phyloP scores from a whole-genome alignment of 2,113 vertebrate species.

The Anarrhichthys ocellatus region DNA sequence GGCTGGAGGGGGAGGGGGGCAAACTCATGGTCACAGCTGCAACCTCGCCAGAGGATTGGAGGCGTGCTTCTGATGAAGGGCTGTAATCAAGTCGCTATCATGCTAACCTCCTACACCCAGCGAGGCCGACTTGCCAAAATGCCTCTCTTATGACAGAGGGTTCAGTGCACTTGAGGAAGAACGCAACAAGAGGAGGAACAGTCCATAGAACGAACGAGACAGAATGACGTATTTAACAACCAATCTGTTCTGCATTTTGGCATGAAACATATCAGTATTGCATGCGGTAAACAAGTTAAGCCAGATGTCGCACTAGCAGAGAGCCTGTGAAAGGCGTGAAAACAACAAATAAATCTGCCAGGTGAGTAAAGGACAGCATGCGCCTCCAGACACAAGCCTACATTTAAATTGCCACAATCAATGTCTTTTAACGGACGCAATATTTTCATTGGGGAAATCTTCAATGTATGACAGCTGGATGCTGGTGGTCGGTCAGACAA shows the following conservation, averaged over 20 bases:
- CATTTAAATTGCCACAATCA: slow-evolving; percentile 15
- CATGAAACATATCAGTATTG: slow-evolving; percentile 8
- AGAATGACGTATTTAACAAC: slow-evolving; percentile 37
- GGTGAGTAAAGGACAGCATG: slow-evolving; percentile 10
- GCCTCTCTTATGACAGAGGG: slow-evolving; percentile 66
- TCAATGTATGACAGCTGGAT: slow-evolving; percentile 7
- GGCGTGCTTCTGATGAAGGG: slow-evolving; percentile 65
- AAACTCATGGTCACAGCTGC: slow-evolving; percentile 72
- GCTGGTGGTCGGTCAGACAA: slow-evolving; percentile 1
- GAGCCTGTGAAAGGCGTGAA: slow-evolving; percentile 23
- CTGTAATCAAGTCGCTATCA: slow-evolving; percentile 74
- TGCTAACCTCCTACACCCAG: slow-evolving; percentile 74
- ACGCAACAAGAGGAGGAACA: slow-evolving; percentile 43
- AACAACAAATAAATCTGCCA: neutral
- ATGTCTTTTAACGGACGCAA: slow-evolving; percentile 5
- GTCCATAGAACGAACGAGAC: slow-evolving; percentile 19
- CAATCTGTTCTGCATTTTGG: slow-evolving; percentile 49
- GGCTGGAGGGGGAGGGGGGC: slow-evolving; percentile 30
- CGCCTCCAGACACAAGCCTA: neutral
- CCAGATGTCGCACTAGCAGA: slow-evolving; percentile 30
- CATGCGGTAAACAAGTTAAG: slow-evolving; percentile 23
- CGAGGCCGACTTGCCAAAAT: slow-evolving; percentile 65
- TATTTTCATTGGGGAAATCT: slow-evolving; percentile 20
- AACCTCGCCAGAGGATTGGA: slow-evolving; percentile 65
- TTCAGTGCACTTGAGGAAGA: slow-evolving; percentile 26